phyloP scores from a whole-genome alignment of 2,113 vertebrate genomes.

The Notechis scutatus region DNA sequence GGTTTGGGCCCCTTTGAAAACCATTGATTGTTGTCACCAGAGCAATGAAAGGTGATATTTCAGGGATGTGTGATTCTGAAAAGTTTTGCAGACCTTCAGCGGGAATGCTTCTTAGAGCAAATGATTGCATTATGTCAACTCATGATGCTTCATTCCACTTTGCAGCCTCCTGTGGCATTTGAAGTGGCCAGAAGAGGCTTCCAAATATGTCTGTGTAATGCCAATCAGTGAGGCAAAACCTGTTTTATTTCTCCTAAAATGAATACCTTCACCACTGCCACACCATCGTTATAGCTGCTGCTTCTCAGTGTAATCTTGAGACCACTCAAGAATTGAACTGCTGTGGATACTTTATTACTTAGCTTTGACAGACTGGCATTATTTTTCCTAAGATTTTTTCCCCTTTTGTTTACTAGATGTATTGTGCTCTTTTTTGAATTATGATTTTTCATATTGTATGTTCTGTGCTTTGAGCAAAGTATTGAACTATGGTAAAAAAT shows the following conservation, averaged over 20 bases:
- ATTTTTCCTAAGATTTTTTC: background rate
- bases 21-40: background rate
- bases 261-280: conserved; percentile 28
- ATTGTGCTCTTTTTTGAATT: background rate
- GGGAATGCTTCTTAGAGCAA: background rate
- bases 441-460: background rate
- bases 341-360: background rate
- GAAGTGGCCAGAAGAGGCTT: background rate
- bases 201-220: background rate
- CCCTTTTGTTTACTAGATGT: too few species aligned
- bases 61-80: background rate
- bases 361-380: background rate
- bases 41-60: conserved; percentile 11
- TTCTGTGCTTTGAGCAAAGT: background rate
- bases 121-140: background rate
- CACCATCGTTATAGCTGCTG: background rate
- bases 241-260: conserved; percentile 20
- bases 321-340: background rate
- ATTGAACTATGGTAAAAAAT: background rate
- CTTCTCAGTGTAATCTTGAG: background rate
- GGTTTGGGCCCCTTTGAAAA: background rate
- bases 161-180: background rate
- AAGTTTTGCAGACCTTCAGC: background rate
- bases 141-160: background rate
- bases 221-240: background rate